Evolutionary conservation across 2,888 invertebrate species (phyloP), one percentile per base, ranked within the genome.

Genomic region (Patella caerulea): DNA sequence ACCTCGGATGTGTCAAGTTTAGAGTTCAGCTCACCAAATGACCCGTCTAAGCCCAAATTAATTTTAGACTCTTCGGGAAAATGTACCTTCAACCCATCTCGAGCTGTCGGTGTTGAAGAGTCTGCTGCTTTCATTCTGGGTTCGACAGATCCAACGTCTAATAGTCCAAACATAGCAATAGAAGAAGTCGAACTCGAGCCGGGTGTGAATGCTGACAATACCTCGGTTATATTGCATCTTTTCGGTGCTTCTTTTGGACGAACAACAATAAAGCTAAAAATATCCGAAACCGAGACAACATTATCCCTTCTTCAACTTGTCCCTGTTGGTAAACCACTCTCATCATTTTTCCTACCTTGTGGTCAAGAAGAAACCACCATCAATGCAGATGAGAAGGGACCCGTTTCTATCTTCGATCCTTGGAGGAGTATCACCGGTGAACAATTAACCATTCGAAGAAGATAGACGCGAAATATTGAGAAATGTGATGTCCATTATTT

Each of bases 271-370:
- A 19, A 24, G 2, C 24, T 65, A 19, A 65, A 65, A 24, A 24
- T 65, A 9, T 24, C 65, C 14, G 19, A 19, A 24, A 65, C 65
- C 19, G 65, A 65, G 24, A 65, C 65, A 9, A 65, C 11, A 11
- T 65, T 65, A 65, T 24, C 65, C 11, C 14, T 65, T 12, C 24
- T 65, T 24, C 65, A 65, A 24, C 12, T 65, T 65, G 65, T 65
- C 14, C 65, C 65, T 24, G 14, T 65, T 2, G 65, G 65, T 14
- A 65, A 65, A 24, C 65, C 65, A 24, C 24, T 65, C 19, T 65
- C 65, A 11, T 65, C 65, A 65, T 65, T 65, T 24, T 65, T 65
- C 24, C 19, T 65, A 65, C 65, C 65, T 24, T 65, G 65, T 65
- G 65, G 24, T 65, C 12, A 24, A 24, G 24, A 65, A 65, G 65